Conservation (phyloP, 2,113 vertebrate genomes). For the Myxocyprinus asiaticus region DNA sequence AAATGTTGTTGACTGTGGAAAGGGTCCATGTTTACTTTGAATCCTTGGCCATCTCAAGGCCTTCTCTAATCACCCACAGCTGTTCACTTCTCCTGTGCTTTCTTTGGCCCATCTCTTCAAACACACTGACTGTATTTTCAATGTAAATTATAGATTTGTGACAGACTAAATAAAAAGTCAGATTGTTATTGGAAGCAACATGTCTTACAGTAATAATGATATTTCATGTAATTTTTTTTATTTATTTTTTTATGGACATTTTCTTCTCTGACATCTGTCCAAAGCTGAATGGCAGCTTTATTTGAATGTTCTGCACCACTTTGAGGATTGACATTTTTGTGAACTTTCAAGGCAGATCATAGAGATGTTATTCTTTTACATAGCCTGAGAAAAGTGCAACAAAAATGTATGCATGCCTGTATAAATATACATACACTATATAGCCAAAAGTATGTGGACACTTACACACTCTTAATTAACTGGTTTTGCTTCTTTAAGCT, state of each 20-base stretch:
- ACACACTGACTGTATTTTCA: conserved; percentile 83
- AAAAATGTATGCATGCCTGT: no score
- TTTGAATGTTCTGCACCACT: conserved; percentile 22
- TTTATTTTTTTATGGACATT: conserved; percentile 70
- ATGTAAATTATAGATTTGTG: conserved; percentile 87
- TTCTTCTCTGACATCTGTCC: conserved; percentile 66
- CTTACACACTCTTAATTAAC: no score
- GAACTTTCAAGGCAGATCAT: conserved; percentile 11
- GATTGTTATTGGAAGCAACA: conserved; percentile 86
- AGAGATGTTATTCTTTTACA: conserved; percentile 21
- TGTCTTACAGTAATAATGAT: conserved; percentile 78
- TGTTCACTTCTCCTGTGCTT: conserved; percentile 85
- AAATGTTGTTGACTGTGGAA: conserved; percentile 97
- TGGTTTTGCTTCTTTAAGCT: no score
- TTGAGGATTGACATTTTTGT: conserved; percentile 43
- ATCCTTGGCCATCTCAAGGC: conserved; percentile 85
- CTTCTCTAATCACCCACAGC: conserved; percentile 92
- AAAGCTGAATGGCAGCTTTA: conserved; percentile 25
- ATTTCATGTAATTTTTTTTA: conserved; percentile 58
- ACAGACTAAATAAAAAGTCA: conserved; percentile 86
- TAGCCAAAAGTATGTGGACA: no score
- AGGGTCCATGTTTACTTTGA: conserved; percentile 97
- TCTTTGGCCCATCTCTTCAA: conserved; percentile 84
- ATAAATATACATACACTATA: no score
- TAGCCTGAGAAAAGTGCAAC: conserved; percentile 48